Percentiles rank a stretch among this genome's conserved stretches.
phyloP scores from a whole-genome alignment of 2,797 vertebrate genomes.

The Buphagus erythrorhynchus region DNA sequence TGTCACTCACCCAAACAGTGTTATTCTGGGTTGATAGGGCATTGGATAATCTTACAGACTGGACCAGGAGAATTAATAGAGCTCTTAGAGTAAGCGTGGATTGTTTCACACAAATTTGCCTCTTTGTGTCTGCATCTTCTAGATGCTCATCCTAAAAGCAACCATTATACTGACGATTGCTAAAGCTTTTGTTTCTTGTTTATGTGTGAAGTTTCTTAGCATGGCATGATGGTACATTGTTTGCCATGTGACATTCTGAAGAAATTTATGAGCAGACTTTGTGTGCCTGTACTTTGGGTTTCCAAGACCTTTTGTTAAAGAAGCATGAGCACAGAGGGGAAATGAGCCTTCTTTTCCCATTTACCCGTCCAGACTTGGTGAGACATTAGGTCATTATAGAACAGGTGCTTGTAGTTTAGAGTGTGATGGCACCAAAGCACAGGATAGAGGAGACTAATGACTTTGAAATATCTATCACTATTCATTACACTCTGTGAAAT shows the following conservation, averaged over 20 bases:
- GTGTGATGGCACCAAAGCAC: background rate
- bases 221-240: rapidly evolving
- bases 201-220: background rate
- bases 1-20: background rate
- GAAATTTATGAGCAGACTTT: background rate
- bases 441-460: background rate
- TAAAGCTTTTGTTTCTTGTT: background rate
- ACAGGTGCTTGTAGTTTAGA: background rate
- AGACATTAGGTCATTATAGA: background rate
- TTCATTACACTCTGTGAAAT: background rate
- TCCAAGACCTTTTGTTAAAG: background rate
- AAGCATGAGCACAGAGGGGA: background rate
- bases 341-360: background rate
- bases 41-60: background rate
- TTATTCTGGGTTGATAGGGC: background rate
- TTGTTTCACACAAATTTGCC: background rate
- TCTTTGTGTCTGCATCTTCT: background rate
- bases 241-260: background rate
- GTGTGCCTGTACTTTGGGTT: background rate
- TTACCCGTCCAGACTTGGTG: background rate
- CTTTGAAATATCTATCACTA: background rate
- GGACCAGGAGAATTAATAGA: background rate
- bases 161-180: background rate
- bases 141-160: background rate
- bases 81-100: background rate